phyloP scores from a whole-genome alignment of 2,797 vertebrate species.

The Schizopygopsis pylzovi region DNA sequence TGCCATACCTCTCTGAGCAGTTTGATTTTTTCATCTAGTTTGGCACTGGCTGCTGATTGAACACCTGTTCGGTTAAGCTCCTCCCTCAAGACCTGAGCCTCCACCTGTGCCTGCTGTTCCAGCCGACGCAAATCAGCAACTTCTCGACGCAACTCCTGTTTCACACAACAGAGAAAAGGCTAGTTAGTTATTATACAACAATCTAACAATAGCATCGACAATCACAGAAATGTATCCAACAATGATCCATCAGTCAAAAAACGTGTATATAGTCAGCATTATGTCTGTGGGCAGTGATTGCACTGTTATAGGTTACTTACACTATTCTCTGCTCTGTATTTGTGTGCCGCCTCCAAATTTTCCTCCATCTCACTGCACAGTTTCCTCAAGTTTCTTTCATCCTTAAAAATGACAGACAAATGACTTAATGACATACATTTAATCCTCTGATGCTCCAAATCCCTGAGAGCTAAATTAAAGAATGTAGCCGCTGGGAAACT shows the following conservation, averaged over 20 bases:
- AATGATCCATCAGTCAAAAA: neutral
- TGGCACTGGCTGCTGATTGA: conserved; percentile 56
- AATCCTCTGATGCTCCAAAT: neutral
- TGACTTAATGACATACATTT: neutral
- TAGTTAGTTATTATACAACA: neutral
- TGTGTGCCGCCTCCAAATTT: conserved; percentile 68
- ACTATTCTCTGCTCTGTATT: conserved; percentile 71
- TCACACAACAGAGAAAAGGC: conserved; percentile 17
- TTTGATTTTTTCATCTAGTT: conserved; percentile 76
- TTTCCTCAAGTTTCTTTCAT: conserved; percentile 71
- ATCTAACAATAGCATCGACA: neutral
- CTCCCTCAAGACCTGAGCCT: conserved; percentile 70
- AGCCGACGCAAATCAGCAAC: conserved; percentile 66
- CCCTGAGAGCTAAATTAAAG: neutral
- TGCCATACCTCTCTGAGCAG: conserved; percentile 73
- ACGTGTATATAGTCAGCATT: neutral
- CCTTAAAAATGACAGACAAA: conserved; percentile 62
- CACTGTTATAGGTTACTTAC: conserved; percentile 63
- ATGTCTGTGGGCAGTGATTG: neutral
- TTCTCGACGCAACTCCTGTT: conserved; percentile 75
- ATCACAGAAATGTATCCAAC: neutral
- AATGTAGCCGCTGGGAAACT: neutral
- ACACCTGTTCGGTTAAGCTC: conserved; percentile 66
- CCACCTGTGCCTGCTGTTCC: conserved; percentile 72
- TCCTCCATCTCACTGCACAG: conserved; percentile 72